phyloP scores from a whole-genome alignment of 2,888 invertebrate genomes.

The Gonocerus acuteangulatus region DNA sequence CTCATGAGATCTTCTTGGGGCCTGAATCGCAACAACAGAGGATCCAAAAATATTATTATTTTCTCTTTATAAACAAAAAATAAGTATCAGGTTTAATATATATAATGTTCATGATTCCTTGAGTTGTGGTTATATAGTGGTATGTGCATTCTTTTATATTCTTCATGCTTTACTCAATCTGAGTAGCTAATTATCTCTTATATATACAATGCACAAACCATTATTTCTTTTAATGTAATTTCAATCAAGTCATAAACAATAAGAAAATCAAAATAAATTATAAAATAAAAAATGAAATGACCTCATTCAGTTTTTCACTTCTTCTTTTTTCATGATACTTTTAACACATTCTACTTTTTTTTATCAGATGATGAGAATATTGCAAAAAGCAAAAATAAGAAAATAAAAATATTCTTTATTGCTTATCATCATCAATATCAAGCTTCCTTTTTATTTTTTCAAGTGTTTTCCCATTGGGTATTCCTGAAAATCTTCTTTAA shows the following conservation, averaged over 20 bases:
- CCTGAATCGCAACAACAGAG: slow-evolving; percentile 25
- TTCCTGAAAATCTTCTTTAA: no score
- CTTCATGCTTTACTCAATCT: background rate
- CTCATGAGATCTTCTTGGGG: slow-evolving; percentile 32
- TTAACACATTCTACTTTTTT: no score
- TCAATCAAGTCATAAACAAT: background rate
- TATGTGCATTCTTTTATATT: slow-evolving; percentile 9
- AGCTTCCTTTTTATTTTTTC: no score
- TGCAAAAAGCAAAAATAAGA: no score
- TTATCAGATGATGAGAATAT: no score
- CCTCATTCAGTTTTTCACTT: background rate
- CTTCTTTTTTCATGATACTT: no score
- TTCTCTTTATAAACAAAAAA: slow-evolving; percentile 7
- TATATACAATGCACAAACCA: slow-evolving; percentile 19
- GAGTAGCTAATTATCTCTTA: background rate
- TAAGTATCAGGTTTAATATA: background rate
- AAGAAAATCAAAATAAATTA: background rate
- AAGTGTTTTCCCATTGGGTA: no score
- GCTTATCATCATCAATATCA: no score
- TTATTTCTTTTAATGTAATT: slow-evolving; percentile 1
- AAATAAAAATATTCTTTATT: no score
- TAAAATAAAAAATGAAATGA: background rate
- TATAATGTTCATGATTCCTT: slow-evolving; percentile 1
- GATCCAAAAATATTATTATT: slow-evolving; percentile 5
- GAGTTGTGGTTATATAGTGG: slow-evolving; percentile 9